Base-by-base conservation (phyloP, 1,140 invertebrate genomes). In the Pantala flavescens region DNA sequence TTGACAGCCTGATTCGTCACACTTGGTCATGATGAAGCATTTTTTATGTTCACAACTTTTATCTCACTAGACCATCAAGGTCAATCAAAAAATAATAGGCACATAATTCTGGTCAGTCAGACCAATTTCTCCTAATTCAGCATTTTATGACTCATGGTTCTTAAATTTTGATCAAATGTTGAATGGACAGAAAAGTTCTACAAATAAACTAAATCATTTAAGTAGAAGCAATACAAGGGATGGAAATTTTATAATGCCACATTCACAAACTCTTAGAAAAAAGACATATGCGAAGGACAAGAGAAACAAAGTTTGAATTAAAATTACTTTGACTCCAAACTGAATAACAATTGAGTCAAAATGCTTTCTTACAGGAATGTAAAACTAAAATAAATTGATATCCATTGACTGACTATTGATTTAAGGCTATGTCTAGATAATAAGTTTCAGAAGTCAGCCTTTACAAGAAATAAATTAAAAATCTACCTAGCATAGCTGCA, bases 41-140 rank as follows among this genome's bases (percentile, higher is more conserved):
- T 63, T 16, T 63, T 36, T 7, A 63, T 12, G n/a, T 63, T 19
- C 49, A 63, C 49, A 63, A 63, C 49, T 19, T 19, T 63, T 21
- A 63, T 63, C 49, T 63, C 49, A 63, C 49, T 63, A 63, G 49
- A 63, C 49, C 49, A 63, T 21, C 14, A 63, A 19, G 49, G 49
- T 63, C 49, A 63, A 63, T 63, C 49, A 63, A 63, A 63, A 63
- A 63, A 63, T 63, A 63, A 63, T 63, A 63, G 49, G 49, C 49
- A 63, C 49, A 63, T 63, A 63, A 63, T 21, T 19, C n/a, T 63
- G 49, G 49, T 16, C 49, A 7, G n/a, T 3, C 49, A 63, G 49
- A 16, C 49, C 49, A 3, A 63, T 19, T 19, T 63, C 49, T 63
- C n/a, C 28, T 19, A 63, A 63, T 63, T 19, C 49, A 19, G 49